Evolutionary conservation across 2,888 invertebrate genomes (phyloP), one percentile per base, ranked within the genome.

Genomic region (Pammene fasciana): DNA sequence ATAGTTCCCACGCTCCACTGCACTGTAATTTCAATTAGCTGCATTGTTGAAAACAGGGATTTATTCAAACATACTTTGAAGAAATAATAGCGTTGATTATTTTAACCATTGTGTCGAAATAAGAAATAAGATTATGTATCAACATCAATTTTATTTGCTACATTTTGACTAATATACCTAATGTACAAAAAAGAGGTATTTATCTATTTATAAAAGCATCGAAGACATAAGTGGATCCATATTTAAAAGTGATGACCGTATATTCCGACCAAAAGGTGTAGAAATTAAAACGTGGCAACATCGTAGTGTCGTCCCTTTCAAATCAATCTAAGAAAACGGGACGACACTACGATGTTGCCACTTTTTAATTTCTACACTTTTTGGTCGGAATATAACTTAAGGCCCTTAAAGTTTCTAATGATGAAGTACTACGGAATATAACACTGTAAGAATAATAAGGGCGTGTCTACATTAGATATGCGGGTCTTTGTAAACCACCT

Each of bases 1-100:
- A 75, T 78, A 56, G 74, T 86, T 88, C 88, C 80, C 87, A 87
- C 87, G 88, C 76, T 84, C 79, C 76, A 80, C 75, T 79, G 79
- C 76, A 79, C 79, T 78, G 79, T 79, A 76, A 78, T 75, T 78
- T 78, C 78, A 86, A 86, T 87, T 85, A 86, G 76, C 82, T 50
- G 34, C 38, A 55, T 43, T 57, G 26, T 36, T 48, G 7, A 41
- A 43, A 26, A 11, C 14, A n/a, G 48, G 41, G 45, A 52, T 54
- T 34, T 54, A 14, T 56, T 34, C 46, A 38, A 9, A 38, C 38
- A 7, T 9, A 54, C 9, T 45, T 8, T 46, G 18, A 65, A 10
- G 43, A 43, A 43, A 64, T n/a, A 34, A 26, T 18, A 14, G 13
- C 18, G 0, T 38, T 41, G n/a, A n/a, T n/a, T n/a, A n/a, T 50